Percentiles rank a stretch among this genome's conserved stretches.
Conservation (phyloP, 2,113 vertebrate genomes). For the Sminthopsis crassicaudata region DNA sequence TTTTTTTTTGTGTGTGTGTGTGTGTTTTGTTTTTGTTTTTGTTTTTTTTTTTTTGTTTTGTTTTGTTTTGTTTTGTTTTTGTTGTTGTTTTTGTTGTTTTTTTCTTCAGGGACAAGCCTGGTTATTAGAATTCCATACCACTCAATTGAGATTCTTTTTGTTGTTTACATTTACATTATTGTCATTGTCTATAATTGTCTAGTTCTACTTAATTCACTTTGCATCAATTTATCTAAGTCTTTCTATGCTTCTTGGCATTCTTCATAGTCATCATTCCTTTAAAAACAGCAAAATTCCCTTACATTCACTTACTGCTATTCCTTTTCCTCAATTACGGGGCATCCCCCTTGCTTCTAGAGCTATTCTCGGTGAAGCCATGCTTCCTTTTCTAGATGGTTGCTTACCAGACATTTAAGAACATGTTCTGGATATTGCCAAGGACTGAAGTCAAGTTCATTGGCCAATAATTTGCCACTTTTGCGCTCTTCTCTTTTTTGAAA, state of each 20-base stretch:
- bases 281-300: not conserved
- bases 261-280: not conserved
- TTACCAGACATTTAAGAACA: not conserved
- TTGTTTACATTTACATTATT: not conserved
- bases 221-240: not conserved
- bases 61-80: too few species aligned
- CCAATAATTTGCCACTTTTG: not conserved
- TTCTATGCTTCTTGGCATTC: not conserved
- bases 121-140: not conserved
- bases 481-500: not conserved
- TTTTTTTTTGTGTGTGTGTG: too few species aligned
- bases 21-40: too few species aligned
- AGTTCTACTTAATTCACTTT: not conserved
- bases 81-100: too few species aligned
- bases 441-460: not conserved
- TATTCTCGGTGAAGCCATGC: not conserved
- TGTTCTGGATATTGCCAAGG: not conserved
- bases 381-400: not conserved
- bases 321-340: not conserved
- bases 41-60: too few species aligned
- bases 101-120: not conserved
- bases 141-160: not conserved
- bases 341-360: not conserved
- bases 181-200: not conserved
- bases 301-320: not conserved